phyloP scores from a whole-genome alignment of 2,797 vertebrate genomes.

The Triplophysa yarkandensis region DNA sequence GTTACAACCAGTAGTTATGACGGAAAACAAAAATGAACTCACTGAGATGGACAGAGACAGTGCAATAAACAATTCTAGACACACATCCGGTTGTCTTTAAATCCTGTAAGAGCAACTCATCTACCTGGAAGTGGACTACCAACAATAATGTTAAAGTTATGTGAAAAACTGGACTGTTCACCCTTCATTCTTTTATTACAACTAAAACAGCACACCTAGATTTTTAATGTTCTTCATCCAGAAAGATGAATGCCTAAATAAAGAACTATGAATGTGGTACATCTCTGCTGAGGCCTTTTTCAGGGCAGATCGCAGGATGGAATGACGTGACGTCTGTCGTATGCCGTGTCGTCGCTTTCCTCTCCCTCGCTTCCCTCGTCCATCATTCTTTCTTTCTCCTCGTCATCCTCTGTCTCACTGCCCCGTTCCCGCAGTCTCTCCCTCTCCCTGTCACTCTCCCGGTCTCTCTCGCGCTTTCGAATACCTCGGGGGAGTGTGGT shows the following conservation, averaged over 20 bases:
- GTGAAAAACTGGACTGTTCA: conserved; percentile 12
- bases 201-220: conserved; percentile 24
- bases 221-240: conserved; percentile 14
- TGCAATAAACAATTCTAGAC: conserved; percentile 22
- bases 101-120: conserved; percentile 20
- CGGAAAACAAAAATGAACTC: conserved; percentile 18
- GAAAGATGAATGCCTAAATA: conserved; percentile 32
- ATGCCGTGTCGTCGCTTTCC: conserved; percentile 78
- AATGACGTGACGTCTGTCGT: conserved; percentile 72
- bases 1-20: conserved; percentile 5
- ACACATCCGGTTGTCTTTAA: conserved; percentile 16
- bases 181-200: conserved; percentile 13
- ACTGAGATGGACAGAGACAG: neutral
- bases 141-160: conserved; percentile 1
- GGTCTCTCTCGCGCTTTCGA: conserved; percentile 64
- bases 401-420: conserved; percentile 76
- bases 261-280: conserved; percentile 4
- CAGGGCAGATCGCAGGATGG: conserved; percentile 71
- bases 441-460: conserved; percentile 51
- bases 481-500: conserved; percentile 63
- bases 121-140: neutral
- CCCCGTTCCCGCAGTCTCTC: conserved; percentile 64
- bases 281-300: conserved; percentile 33
- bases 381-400: conserved; percentile 69
- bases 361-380: conserved; percentile 72